phyloP scores from a whole-genome alignment of 1,140 invertebrate genomes.

The Drosophila oshimai region DNA sequence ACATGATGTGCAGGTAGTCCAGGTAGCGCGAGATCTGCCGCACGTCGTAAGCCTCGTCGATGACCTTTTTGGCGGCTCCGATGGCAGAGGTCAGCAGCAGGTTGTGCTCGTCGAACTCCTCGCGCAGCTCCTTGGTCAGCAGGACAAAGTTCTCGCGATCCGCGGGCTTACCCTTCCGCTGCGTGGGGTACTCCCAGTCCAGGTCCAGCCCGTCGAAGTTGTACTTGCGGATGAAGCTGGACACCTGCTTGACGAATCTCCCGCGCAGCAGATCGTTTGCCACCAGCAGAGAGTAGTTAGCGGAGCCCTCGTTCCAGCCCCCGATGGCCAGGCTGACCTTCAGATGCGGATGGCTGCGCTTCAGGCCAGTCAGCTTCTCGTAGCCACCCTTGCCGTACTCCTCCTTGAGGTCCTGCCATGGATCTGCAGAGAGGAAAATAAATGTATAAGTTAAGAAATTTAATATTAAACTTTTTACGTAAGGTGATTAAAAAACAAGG shows the following conservation, averaged over 20 bases:
- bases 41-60: slow-evolving; percentile 90
- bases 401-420: slow-evolving; percentile 89
- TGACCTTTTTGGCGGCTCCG: slow-evolving; percentile 87
- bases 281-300: slow-evolving; percentile 90
- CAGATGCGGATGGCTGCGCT: slow-evolving; percentile 87
- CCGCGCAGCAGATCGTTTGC: slow-evolving; percentile 84
- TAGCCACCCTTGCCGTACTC: slow-evolving; percentile 89
- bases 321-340: slow-evolving; percentile 91
- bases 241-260: slow-evolving; percentile 84
- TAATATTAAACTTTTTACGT: too few relatives aligned
- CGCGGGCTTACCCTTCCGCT: slow-evolving; percentile 87
- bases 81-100: slow-evolving; percentile 90
- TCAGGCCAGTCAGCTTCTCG: slow-evolving; percentile 87
- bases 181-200: slow-evolving; percentile 91
- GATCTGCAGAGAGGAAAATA: slow-evolving; percentile 84
- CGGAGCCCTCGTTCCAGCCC: slow-evolving; percentile 94
- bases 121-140: slow-evolving; percentile 88
- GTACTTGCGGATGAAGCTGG: slow-evolving; percentile 82
- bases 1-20: slow-evolving; percentile 94
- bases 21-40: slow-evolving; percentile 87
- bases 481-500: too few relatives aligned
- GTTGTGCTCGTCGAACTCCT: slow-evolving; percentile 85
- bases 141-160: slow-evolving; percentile 91
- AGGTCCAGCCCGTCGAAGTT: slow-evolving; percentile 93
- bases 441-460: not conserved